phyloP scores from a whole-genome alignment of 1,140 invertebrate genomes.

The Nephila pilipes region DNA sequence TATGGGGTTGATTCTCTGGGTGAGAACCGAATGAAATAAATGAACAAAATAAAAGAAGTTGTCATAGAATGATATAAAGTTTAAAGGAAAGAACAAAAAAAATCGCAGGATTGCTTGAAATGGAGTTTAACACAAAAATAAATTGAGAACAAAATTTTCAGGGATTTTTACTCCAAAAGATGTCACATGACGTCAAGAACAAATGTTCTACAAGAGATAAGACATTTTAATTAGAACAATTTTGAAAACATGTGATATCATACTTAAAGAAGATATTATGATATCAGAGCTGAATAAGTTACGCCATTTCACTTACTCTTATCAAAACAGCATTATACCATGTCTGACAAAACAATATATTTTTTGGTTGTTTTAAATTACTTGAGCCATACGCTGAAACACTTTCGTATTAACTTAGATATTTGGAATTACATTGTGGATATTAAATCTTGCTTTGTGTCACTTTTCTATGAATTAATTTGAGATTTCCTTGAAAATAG shows the following conservation, averaged over 20 bases:
- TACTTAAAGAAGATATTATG: not conserved
- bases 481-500: no score
- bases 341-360: no score
- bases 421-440: no score
- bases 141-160: not conserved
- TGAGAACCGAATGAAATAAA: conserved; percentile 21
- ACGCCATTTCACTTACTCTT: no score
- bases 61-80: conserved; percentile 12
- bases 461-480: no score
- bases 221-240: conserved; percentile 37
- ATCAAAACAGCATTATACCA: no score
- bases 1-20: not conserved
- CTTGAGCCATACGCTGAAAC: no score
- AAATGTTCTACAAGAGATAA: not conserved
- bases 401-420: no score
- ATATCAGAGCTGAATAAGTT: no score
- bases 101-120: not conserved
- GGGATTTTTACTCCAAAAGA: no score
- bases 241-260: not conserved
- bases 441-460: no score
- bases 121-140: not conserved
- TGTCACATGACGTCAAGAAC: conserved; percentile 21
- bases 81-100: not conserved
- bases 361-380: no score
- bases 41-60: not conserved